Percentiles rank a stretch among this genome's conserved stretches.
phyloP scores from a whole-genome alignment of 2,797 vertebrate species.

The Rhinogobio ventralis region DNA sequence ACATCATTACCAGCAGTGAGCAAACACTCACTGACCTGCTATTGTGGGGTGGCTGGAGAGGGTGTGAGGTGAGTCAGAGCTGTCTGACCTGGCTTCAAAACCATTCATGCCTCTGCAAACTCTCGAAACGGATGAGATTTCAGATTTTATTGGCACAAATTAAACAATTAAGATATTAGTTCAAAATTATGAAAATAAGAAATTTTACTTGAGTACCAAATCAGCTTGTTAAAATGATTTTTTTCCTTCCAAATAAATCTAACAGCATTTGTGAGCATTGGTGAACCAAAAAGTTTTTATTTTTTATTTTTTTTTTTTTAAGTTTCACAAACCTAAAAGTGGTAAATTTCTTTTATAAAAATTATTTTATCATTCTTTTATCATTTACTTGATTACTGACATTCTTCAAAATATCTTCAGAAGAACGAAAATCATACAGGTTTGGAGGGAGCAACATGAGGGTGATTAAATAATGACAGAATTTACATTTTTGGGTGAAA shows the following conservation, averaged over 20 bases:
- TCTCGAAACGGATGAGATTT: slow-evolving; percentile 3
- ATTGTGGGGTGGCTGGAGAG: slow-evolving; percentile 25
- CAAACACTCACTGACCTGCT: slow-evolving; percentile 57
- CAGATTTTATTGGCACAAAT: background rate
- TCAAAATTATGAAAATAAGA: background rate
- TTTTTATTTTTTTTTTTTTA: too few relatives aligned
- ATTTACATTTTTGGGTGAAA: background rate
- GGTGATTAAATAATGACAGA: background rate
- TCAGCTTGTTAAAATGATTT: background rate
- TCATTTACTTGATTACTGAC: background rate
- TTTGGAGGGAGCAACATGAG: background rate
- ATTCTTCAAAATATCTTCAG: background rate
- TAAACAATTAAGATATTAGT: background rate
- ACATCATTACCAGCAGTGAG: slow-evolving; percentile 57
- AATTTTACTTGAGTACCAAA: background rate
- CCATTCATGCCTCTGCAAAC: background rate
- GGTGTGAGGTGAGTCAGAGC: slow-evolving; percentile 31
- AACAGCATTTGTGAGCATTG: background rate
- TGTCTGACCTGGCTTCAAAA: slow-evolving; percentile 18
- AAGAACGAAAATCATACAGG: background rate
- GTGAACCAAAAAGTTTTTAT: too few relatives aligned
- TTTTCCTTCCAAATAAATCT: background rate
- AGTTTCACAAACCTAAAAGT: background rate
- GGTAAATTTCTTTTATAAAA: background rate
- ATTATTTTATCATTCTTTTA: background rate